Percentiles rank a stretch among this genome's conserved stretches.
Conservation (phyloP, 2,888 invertebrate genomes). For the Bedellia somnulentella region DNA sequence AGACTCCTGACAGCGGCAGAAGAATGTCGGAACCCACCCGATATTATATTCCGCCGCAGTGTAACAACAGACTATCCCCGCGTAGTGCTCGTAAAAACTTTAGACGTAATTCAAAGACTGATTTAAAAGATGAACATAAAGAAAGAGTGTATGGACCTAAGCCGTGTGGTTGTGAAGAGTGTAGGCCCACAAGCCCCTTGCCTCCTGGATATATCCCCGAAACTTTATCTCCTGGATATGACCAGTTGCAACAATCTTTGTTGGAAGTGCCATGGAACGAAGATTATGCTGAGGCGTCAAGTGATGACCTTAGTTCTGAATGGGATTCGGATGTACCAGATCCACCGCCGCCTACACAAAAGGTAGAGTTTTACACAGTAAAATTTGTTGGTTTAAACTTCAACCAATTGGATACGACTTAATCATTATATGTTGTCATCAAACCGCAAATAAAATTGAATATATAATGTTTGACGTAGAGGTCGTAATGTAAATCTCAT, state of each 20-base stretch:
- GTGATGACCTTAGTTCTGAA: conserved; percentile 88
- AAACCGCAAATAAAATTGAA: too few relatives aligned
- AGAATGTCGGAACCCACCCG: conserved; percentile 41
- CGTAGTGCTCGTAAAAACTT: conserved; percentile 45
- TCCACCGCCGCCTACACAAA: conserved; percentile 39
- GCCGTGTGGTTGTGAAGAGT: conserved; percentile 50
- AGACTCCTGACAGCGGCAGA: conserved; percentile 40
- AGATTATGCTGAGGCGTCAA: conserved; percentile 88
- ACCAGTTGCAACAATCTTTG: conserved; percentile 76
- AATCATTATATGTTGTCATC: too few relatives aligned
- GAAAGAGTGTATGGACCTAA: conserved; percentile 34
- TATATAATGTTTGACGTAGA: too few relatives aligned
- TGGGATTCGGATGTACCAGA: conserved; percentile 86
- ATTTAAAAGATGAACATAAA: conserved; percentile 23
- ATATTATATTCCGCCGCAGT: conserved; percentile 50
- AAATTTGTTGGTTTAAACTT: too few relatives aligned
- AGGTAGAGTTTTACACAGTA: conserved; percentile 21
- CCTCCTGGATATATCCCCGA: conserved; percentile 47
- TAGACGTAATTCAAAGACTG: conserved; percentile 31
- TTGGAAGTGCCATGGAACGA: conserved; percentile 74
- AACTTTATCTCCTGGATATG: conserved; percentile 67
- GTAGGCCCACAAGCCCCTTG: conserved; percentile 54
- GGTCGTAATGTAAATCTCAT: too few relatives aligned
- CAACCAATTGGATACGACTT: too few relatives aligned
- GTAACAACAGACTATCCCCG: conserved; percentile 45